phyloP scores from a whole-genome alignment of 2,888 invertebrate species.

The Polyploca ridens region DNA sequence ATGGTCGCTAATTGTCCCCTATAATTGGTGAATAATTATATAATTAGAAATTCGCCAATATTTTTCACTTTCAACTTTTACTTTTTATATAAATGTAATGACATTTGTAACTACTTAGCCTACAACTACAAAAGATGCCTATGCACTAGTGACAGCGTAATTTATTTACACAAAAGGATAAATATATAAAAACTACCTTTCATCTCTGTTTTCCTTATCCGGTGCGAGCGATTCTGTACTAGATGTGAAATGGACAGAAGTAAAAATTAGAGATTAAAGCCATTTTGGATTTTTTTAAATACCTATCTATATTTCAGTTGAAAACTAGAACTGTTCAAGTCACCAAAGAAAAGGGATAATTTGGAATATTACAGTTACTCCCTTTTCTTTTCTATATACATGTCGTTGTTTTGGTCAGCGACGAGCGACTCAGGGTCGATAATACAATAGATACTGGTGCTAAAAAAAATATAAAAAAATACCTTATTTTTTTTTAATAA shows the following conservation, averaged over 20 bases:
- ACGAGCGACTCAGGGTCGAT: too few relatives aligned
- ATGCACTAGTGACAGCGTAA: constrained; percentile 4
- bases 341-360: too few relatives aligned
- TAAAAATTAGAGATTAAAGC: background rate
- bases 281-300: background rate
- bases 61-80: constrained; percentile 1
- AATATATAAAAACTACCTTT: constrained; percentile 6
- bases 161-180: constrained; percentile 8
- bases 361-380: too few relatives aligned
- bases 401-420: too few relatives aligned
- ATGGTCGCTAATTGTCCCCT: background rate
- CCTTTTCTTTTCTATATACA: too few relatives aligned
- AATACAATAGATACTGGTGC: too few relatives aligned
- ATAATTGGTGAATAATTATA: background rate
- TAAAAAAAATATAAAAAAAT: too few relatives aligned
- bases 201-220: constrained; percentile 11
- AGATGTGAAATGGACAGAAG: too few relatives aligned
- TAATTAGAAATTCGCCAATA: background rate
- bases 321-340: too few relatives aligned
- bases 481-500: too few relatives aligned
- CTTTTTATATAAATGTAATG: background rate
- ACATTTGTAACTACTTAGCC: background rate
- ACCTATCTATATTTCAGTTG: too few relatives aligned
- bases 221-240: constrained; percentile 7
- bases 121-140: background rate